Base-by-base conservation (phyloP, 2,797 vertebrate genomes). In the Erethizon dorsatum region DNA sequence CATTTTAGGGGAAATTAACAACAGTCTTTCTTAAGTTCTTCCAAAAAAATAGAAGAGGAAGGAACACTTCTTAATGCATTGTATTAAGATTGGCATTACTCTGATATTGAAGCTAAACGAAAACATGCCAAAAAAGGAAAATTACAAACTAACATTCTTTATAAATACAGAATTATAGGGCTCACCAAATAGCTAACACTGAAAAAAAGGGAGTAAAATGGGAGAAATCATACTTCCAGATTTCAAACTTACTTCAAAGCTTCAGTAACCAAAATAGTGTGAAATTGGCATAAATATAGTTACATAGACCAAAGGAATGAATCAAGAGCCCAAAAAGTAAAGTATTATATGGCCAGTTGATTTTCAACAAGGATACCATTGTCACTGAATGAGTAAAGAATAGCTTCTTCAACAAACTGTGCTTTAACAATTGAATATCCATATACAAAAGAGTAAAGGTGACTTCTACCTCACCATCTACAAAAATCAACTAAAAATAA, bases 201-300 rank as follows among this genome's bases (percentile, higher is more conserved):
- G 33, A 79, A 52, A 41, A 95, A 78, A 95, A 93, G 37, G 71
- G 22, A 63, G 67, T 33, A 54, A 71, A 85, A 77, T 69, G 83
- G 13, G 61, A 56, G 47, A 83, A 85, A 73, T 79, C 26, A 47
- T 75, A 75, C 41, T 47, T 75, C 41, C 41, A 73, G 47, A 59
- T 94, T 83, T 94, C 52, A 65, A 94, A 52, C 37, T 87, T 96
- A 87, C 6, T 96, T 52, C 33, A 65, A 90, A 52, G 33, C 2
- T 86, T 67, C 5, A 75, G 33, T 75, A 15, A 47, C 22, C 41
- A 75, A 79, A 80, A 65, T 31, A 83, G 20, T 85, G 24, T 63
- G 15, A 37, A 90, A 45, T 65, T 77, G 52, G 26, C 59, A 83
- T 71, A 85, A 61, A 88, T 45, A 41, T 14, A 75, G 41, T 28